Conservation (phyloP, 2,113 vertebrate species). For the Saimiri boliviensis region DNA sequence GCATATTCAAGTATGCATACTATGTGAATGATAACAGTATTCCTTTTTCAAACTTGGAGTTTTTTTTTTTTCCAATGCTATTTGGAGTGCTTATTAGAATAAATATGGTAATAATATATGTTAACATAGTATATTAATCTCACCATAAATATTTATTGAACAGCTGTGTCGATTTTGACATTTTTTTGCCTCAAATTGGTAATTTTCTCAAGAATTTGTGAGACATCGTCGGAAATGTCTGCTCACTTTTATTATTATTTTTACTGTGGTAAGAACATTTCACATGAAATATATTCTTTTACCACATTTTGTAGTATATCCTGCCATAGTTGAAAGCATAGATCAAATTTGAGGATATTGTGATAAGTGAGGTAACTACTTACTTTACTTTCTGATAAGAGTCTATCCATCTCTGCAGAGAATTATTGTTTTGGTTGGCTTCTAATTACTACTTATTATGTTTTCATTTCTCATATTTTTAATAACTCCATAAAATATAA, state of each 20-base stretch:
- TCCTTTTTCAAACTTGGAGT: neutral
- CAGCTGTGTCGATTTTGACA: neutral
- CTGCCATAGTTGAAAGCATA: neutral
- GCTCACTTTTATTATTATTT: neutral
- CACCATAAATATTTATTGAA: neutral
- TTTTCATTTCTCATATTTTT: neutral
- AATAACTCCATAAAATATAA: conserved; percentile 13
- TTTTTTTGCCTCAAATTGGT: neutral
- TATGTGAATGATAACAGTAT: neutral
- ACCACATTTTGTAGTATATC: neutral
- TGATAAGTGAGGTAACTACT: neutral
- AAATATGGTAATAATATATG: neutral
- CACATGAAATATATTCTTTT: neutral
- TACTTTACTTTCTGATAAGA: neutral
- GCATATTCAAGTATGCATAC: neutral
- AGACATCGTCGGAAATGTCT: neutral
- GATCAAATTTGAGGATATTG: neutral
- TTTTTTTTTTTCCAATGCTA: neutral
- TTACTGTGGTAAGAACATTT: neutral
- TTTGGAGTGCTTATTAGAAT: neutral
- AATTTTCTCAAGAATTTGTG: neutral
- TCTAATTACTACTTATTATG: conserved; percentile 3
- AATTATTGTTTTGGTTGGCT: conserved; percentile 15
- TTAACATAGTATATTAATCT: neutral
- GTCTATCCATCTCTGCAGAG: neutral